Conservation (phyloP, 2,797 vertebrate species). For the Chromis chromis region DNA sequence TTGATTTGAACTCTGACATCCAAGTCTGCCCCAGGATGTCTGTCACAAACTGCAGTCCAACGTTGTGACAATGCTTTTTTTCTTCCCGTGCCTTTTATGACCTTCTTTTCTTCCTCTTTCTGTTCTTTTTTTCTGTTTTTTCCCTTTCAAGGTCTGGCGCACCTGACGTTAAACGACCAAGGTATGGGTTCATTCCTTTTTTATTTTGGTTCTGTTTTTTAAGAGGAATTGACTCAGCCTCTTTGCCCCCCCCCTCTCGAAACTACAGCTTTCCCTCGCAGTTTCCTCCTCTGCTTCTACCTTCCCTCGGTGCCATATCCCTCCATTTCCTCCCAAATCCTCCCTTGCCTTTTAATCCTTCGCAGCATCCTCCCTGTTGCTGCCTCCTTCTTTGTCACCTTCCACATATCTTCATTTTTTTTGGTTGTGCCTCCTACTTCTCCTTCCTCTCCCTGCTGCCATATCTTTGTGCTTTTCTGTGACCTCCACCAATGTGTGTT, state of each 20-base stretch:
- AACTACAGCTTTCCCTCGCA: constrained; percentile 57
- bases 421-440: constrained; percentile 45
- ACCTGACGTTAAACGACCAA: constrained; percentile 99
- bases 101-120: constrained; percentile 87
- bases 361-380: constrained; percentile 47
- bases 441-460: constrained; percentile 45
- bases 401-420: constrained; percentile 38
- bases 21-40: constrained; percentile 89
- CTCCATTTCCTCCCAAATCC: constrained; percentile 55
- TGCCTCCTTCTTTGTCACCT: constrained; percentile 35
- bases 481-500: constrained; percentile 76
- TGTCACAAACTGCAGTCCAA: constrained; percentile 93
- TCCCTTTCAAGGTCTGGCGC: constrained; percentile 95
- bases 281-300: constrained; percentile 67
- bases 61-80: constrained; percentile 91
- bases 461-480: constrained; percentile 73
- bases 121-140: constrained; percentile 90
- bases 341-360: constrained; percentile 44
- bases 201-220: constrained; percentile 71
- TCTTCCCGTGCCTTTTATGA: constrained; percentile 88
- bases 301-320: constrained; percentile 59
- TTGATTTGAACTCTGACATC: constrained; percentile 90
- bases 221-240: constrained; percentile 75
- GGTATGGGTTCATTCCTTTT: constrained; percentile 91
- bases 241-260: constrained; percentile 55